Percentiles rank a stretch among this genome's conserved stretches.
These are phyloP conservation scores for Pan paniscus DNA, from an alignment of 2,113 vertebrate species.

Conservation along the genomic window DNA sequence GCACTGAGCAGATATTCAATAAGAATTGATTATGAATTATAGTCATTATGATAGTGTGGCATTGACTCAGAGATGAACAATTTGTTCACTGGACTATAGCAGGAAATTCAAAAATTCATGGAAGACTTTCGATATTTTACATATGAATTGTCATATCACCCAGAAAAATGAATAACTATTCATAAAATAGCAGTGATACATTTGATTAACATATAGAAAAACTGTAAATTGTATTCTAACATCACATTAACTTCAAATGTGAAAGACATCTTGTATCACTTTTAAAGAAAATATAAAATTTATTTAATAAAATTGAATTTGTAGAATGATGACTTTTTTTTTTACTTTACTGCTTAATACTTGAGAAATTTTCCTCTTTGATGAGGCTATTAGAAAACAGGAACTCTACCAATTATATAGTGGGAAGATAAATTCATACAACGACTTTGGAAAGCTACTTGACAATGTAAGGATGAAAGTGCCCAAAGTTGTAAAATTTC, in stretches of 20 bases:
- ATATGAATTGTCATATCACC: not conserved
- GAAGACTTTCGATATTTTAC: not conserved
- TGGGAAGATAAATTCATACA: not conserved
- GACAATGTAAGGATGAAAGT: not conserved
- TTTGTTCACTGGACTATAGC: not conserved
- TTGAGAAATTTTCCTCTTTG: not conserved
- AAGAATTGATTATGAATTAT: not conserved
- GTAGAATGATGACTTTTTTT: not conserved
- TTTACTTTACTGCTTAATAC: not conserved
- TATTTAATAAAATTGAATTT: not conserved
- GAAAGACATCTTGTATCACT: not conserved
- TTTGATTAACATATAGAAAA: not conserved
- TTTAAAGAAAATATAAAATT: not conserved
- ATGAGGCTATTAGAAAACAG: not conserved
- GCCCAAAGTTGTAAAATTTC: not conserved
- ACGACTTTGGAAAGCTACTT: not conserved
- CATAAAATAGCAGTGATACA: not conserved
- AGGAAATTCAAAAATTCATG: not conserved
- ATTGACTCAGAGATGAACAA: not conserved
- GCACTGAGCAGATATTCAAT: not conserved
- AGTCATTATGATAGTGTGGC: not conserved
- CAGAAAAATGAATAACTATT: not conserved
- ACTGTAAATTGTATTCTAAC: not conserved
- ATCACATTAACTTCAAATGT: not conserved
- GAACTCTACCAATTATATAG: not conserved